phyloP scores from a whole-genome alignment of 2,888 invertebrate genomes.

The Monoplex corrugatus region DNA sequence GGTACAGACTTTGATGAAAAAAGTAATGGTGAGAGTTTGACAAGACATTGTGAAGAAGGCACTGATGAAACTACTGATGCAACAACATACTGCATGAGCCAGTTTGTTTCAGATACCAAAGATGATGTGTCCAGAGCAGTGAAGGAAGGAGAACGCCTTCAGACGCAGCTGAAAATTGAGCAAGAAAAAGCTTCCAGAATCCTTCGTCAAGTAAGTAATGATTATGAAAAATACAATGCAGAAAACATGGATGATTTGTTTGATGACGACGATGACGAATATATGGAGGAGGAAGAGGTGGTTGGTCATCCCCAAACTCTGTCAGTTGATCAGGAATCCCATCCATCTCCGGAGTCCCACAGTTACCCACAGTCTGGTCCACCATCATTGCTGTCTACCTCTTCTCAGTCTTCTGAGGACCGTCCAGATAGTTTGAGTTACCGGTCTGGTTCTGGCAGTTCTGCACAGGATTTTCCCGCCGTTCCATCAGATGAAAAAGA shows the following conservation, averaged over 20 bases:
- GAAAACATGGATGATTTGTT: conserved; percentile 77
- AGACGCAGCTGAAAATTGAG: conserved; percentile 61
- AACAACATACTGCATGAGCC: not conserved
- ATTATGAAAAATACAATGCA: conserved; percentile 69
- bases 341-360: not conserved
- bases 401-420: not conserved
- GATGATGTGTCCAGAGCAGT: conserved; percentile 63
- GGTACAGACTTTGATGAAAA: no score
- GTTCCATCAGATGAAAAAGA: conserved; percentile 39
- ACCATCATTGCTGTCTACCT: not conserved
- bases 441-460: conserved; percentile 25
- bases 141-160: conserved; percentile 60
- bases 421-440: conserved; percentile 1
- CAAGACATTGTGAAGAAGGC: not conserved
- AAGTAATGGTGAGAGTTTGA: no score
- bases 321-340: not conserved
- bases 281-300: conserved; percentile 48
- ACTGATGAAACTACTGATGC: not conserved
- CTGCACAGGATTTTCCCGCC: conserved; percentile 37
- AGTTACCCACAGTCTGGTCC: not conserved
- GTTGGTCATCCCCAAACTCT: not conserved
- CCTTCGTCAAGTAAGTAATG: conserved; percentile 61
- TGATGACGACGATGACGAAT: conserved; percentile 67
- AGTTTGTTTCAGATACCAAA: conserved; percentile 53
- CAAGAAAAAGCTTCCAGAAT: conserved; percentile 58